These are phyloP conservation scores for Tokudaia tokunoshimensis DNA, from an alignment of 2,797 vertebrate genomes.

Conservation along the genomic window DNA sequence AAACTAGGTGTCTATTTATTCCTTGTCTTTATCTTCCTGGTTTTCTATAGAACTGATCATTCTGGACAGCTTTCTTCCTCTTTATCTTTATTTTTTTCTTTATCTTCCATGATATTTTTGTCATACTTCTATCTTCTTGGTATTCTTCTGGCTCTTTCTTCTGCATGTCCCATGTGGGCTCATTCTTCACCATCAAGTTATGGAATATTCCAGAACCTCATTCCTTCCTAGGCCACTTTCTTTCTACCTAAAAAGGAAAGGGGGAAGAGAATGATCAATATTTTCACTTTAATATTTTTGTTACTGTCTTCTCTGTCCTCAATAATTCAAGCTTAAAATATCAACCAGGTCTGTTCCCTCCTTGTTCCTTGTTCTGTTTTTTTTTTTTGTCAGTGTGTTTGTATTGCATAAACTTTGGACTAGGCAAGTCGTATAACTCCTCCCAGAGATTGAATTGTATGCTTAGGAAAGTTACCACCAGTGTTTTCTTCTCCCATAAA, in stretches of 20 bases:
- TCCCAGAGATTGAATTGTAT: not conserved
- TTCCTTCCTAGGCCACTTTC: not conserved
- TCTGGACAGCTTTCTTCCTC: not conserved
- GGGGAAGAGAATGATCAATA: not conserved
- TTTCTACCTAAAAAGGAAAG: not conserved
- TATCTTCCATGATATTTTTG: not conserved
- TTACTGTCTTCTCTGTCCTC: not conserved
- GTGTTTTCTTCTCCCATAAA: not conserved
- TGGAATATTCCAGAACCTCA: not conserved
- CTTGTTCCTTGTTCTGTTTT: not conserved
- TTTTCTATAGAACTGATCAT: not conserved
- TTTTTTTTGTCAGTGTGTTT: not conserved
- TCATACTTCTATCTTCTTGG: not conserved
- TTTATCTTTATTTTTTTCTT: not conserved
- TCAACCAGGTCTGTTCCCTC: not conserved
- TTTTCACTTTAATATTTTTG: constrained; percentile 42
- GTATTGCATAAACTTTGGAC: not conserved
- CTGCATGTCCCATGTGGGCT: not conserved
- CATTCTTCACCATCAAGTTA: not conserved
- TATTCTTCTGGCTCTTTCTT: not conserved
- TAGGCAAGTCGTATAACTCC: not conserved
- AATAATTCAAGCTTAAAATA: constrained; percentile 5
- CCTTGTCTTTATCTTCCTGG: not conserved
- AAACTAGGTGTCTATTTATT: not conserved
- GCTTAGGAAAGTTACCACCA: not conserved